Evolutionary conservation across 2,888 invertebrate genomes (phyloP).

Genomic region (Eupeodes latifasciatus): DNA sequence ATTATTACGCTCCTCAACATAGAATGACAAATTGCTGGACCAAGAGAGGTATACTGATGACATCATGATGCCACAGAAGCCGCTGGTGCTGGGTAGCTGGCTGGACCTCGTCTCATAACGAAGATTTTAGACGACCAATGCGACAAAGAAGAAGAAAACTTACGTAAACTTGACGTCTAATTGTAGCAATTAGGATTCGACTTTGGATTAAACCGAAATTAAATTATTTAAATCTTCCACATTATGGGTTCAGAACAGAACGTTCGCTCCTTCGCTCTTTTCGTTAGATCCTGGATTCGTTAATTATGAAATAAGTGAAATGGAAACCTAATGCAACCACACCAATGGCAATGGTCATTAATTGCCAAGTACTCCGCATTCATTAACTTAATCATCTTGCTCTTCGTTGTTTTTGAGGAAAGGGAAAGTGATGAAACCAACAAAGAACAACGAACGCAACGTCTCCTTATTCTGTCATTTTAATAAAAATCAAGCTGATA

Average conservation of each 20-base stretch:
- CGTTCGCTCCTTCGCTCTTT: not conserved
- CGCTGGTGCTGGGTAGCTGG: no score
- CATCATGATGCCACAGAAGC: slow-evolving; percentile 25
- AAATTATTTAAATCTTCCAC: slow-evolving; percentile 68
- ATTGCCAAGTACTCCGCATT: slow-evolving; percentile 19
- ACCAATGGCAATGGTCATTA: slow-evolving; percentile 32
- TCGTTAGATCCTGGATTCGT: slow-evolving; percentile 31
- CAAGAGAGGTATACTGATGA: slow-evolving; percentile 10
- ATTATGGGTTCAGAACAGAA: not conserved
- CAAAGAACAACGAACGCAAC: no score
- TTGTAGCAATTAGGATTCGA: slow-evolving; percentile 69
- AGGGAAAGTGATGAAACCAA: not conserved
- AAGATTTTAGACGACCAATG: not conserved
- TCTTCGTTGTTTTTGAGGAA: not conserved
- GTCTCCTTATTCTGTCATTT: slow-evolving; percentile 12
- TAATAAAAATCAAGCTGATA: slow-evolving; percentile 28
- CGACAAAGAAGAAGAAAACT: not conserved
- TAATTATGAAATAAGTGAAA: slow-evolving; percentile 71
- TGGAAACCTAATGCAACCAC: slow-evolving; percentile 56
- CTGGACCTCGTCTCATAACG: slow-evolving; percentile 29
- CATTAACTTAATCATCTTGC: slow-evolving; percentile 10
- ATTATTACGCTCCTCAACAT: not conserved
- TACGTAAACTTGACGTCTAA: slow-evolving; percentile 54
- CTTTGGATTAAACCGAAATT: slow-evolving; percentile 67
- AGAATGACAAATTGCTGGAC: not conserved